These are phyloP conservation scores for Allophyes oxyacanthae DNA, from an alignment of 2,888 invertebrate genomes.

Conservation along the genomic window DNA sequence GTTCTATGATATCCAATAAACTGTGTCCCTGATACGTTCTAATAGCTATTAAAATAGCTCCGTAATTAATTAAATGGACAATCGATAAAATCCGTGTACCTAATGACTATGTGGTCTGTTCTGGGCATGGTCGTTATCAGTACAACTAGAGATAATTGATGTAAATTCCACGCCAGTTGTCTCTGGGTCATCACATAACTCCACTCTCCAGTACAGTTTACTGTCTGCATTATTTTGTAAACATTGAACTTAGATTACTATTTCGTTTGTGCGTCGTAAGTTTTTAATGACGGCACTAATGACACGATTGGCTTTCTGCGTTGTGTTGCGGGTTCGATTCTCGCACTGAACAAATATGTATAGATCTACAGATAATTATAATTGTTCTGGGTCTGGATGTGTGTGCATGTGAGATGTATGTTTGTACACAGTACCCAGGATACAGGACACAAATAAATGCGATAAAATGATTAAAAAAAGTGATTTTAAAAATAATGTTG, in stretches of 20 bases:
- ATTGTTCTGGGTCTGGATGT: too few species aligned
- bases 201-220: slow-evolving; percentile 20
- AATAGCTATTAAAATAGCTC: slow-evolving; percentile 2
- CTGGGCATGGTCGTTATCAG: slow-evolving; percentile 43
- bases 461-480: too few species aligned
- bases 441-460: too few species aligned
- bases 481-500: too few species aligned
- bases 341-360: too few species aligned
- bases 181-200: slow-evolving; percentile 26
- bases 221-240: slow-evolving; percentile 23
- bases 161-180: slow-evolving; percentile 39
- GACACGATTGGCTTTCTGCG: too few species aligned
- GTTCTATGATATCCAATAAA: neutral
- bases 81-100: slow-evolving; percentile 39
- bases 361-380: too few species aligned
- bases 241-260: slow-evolving; percentile 11
- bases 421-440: too few species aligned
- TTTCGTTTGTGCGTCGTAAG: neutral
- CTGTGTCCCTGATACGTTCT: neutral
- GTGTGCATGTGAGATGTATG: too few species aligned
- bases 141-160: slow-evolving; percentile 36
- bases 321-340: too few species aligned
- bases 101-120: slow-evolving; percentile 36
- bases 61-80: slow-evolving; percentile 16
- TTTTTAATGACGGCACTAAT: too few species aligned